These are phyloP conservation scores for Scomber japonicus DNA, from an alignment of 2,113 vertebrate species.

Conservation along the genomic window DNA sequence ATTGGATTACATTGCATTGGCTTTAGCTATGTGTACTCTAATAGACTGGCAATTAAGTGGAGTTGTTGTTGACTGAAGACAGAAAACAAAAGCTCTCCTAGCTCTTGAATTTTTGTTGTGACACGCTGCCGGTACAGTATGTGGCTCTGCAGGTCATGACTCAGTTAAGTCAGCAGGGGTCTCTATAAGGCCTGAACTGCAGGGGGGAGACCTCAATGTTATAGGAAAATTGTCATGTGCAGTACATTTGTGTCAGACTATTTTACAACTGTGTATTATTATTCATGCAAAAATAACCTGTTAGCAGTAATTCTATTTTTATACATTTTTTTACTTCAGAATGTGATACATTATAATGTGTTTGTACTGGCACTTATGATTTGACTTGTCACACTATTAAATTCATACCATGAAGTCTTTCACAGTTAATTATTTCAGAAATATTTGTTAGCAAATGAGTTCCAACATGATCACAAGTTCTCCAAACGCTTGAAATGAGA, in stretches of 20 bases:
- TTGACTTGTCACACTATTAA: too few relatives aligned
- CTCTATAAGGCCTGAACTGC: slow-evolving; percentile 13
- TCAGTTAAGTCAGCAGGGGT: slow-evolving; percentile 47
- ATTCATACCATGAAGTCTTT: too few relatives aligned
- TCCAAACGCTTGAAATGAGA: neutral
- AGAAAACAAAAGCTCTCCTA: neutral
- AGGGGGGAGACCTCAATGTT: neutral
- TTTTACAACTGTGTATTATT: too few relatives aligned
- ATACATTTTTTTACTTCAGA: too few relatives aligned
- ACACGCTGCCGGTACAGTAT: neutral
- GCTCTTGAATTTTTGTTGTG: neutral
- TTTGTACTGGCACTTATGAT: too few relatives aligned
- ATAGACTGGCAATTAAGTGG: too few relatives aligned
- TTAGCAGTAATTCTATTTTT: too few relatives aligned
- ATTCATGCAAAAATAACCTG: too few relatives aligned
- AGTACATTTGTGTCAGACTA: neutral
- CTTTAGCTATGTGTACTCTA: too few relatives aligned
- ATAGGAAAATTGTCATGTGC: neutral
- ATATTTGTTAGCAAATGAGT: neutral
- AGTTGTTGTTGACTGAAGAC: neutral
- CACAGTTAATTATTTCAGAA: too few relatives aligned
- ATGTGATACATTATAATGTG: too few relatives aligned
- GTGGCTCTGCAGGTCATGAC: neutral
- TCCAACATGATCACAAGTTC: neutral
- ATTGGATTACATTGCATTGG: too few relatives aligned